Evolutionary conservation across 2,113 vertebrate genomes (phyloP).

Genomic region (Cranoglanis bouderius): DNA sequence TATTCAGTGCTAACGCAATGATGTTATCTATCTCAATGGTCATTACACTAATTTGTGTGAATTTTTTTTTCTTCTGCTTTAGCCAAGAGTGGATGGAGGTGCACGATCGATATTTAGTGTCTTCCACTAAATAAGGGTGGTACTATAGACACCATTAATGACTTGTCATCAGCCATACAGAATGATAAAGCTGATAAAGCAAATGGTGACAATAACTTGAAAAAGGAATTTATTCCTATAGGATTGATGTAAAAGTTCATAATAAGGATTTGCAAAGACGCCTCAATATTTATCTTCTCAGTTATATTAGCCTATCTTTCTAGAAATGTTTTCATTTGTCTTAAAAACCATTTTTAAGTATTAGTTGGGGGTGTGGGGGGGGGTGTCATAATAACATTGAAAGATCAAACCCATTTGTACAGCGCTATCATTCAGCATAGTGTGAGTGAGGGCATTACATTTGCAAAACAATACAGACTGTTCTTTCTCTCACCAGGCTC

Average conservation of each 20-base stretch:
- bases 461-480: constrained; percentile 47
- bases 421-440: neutral
- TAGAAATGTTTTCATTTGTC: neutral
- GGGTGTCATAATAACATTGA: constrained; percentile 5
- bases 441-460: constrained; percentile 31
- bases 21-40: neutral
- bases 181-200: neutral
- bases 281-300: neutral
- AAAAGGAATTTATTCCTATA: neutral
- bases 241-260: neutral
- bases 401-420: constrained; percentile 37
- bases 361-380: neutral
- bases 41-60: neutral
- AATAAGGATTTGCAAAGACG: neutral
- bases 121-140: neutral
- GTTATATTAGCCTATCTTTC: neutral
- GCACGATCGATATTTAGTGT: neutral
- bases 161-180: neutral
- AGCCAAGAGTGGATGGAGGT: neutral
- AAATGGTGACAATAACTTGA: neutral
- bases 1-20: neutral
- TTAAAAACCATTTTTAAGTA: neutral
- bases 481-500: constrained; percentile 36
- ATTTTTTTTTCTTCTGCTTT: neutral
- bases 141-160: neutral